A percentile compares a stretch with the other conserved stretches of the same genome.
These are phyloP conservation scores for Penaeus chinensis DNA, from an alignment of 1,140 invertebrate species.

Conservation along the genomic window DNA sequence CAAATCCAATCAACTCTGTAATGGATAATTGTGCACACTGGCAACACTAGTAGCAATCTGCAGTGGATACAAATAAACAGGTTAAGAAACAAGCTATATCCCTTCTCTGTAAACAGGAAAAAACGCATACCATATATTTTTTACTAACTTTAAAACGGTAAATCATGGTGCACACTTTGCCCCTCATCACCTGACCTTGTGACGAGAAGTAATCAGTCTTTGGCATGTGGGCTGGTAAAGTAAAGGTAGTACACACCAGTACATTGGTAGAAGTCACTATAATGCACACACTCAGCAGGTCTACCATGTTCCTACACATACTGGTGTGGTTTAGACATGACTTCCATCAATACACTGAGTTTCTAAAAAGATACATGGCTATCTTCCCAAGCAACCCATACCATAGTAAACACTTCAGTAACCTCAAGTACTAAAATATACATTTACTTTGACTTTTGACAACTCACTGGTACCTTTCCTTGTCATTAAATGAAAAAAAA, in stretches of 20 bases:
- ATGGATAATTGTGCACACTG: conserved; percentile 50
- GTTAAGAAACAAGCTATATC: conserved; percentile 51
- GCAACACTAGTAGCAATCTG: conserved; percentile 57
- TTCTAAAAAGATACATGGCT: conserved; percentile 36
- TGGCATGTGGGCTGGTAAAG: conserved; percentile 54
- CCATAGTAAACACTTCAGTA: conserved; percentile 45
- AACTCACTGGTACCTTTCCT: conserved; percentile 42
- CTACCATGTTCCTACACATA: not conserved
- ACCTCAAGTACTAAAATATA: conserved; percentile 50
- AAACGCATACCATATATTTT: conserved; percentile 50
- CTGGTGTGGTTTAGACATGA: not conserved
- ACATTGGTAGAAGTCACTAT: conserved; percentile 37
- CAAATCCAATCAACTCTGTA: conserved; percentile 9
- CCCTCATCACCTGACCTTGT: conserved; percentile 43
- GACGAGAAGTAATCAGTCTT: conserved; percentile 49
- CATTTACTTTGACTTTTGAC: conserved; percentile 37
- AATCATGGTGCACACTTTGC: conserved; percentile 53
- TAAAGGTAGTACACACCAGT: conserved; percentile 44
- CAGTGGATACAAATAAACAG: conserved; percentile 48
- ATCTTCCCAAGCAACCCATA: conserved; percentile 52
- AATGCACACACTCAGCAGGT: not conserved
- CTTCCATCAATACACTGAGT: conserved; percentile 47
- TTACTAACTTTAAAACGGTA: conserved; percentile 42
- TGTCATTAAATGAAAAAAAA: conserved; percentile 35
- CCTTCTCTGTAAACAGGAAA: conserved; percentile 47